phyloP scores from a whole-genome alignment of 2,888 invertebrate genomes.

The Eupithecia dodoneata region DNA sequence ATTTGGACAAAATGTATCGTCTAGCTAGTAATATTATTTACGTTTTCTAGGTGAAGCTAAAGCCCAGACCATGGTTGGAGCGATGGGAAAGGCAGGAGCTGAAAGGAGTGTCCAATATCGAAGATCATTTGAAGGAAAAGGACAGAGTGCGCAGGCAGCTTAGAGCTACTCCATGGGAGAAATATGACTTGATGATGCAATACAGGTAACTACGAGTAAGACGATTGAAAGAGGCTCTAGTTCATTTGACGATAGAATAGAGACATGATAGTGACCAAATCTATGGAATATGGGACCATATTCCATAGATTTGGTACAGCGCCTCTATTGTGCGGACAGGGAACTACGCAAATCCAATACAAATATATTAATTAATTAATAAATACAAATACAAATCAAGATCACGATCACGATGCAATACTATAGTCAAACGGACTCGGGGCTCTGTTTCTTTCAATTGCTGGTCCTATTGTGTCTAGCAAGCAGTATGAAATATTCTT shows the following conservation, averaged over 20 bases:
- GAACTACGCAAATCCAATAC: too few species aligned
- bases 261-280: too few species aligned
- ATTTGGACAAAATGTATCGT: background rate
- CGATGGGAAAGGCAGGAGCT: conserved; percentile 93
- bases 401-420: background rate
- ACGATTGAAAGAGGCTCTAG: background rate
- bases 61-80: conserved; percentile 94
- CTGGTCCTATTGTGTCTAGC: background rate
- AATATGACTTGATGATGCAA: conserved; percentile 96
- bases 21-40: background rate
- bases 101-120: conserved; percentile 88
- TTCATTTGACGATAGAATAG: background rate
- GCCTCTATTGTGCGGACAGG: too few species aligned
- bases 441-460: too few species aligned
- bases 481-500: background rate
- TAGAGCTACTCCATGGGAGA: conserved; percentile 90
- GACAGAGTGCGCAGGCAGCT: conserved; percentile 81
- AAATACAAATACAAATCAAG: too few species aligned
- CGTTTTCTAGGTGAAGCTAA: conserved; percentile 86
- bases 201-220: conserved; percentile 86
- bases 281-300: too few species aligned
- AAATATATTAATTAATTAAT: too few species aligned
- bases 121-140: conserved; percentile 82
- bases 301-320: too few species aligned
- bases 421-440: too few species aligned